Conservation (phyloP, 2,888 invertebrate species). For the Cataglyphis rosenhaueri region DNA sequence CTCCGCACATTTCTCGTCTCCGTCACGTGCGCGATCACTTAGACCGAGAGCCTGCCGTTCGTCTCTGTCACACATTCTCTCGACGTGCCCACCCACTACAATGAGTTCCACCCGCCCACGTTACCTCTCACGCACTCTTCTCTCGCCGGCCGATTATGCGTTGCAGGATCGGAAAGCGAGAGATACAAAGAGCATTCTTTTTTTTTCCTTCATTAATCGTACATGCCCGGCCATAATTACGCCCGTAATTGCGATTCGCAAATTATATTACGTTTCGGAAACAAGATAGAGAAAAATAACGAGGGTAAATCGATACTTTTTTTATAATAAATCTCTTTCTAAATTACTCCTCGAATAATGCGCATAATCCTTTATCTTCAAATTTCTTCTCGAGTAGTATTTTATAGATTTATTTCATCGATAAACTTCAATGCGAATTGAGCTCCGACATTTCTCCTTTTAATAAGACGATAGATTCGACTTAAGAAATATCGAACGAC, state of each 20-base stretch:
- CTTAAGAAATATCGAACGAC: neutral
- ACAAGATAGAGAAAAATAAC: neutral
- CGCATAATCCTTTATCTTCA: neutral
- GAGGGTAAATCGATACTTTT: neutral
- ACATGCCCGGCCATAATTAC: slow-evolving; percentile 8
- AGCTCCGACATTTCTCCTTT: neutral
- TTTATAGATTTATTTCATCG: neutral
- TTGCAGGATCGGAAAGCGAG: slow-evolving; percentile 78
- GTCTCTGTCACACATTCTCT: slow-evolving; percentile 65
- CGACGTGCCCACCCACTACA: slow-evolving; percentile 77
- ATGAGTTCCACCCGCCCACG: slow-evolving; percentile 81
- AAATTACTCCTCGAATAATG: neutral
- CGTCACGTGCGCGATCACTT: slow-evolving; percentile 15
- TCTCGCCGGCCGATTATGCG: slow-evolving; percentile 77
- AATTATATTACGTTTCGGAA: slow-evolving; percentile 8
- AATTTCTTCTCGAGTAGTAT: neutral
- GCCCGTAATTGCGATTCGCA: slow-evolving; percentile 1
- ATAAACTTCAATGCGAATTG: neutral
- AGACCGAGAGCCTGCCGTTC: slow-evolving; percentile 55
- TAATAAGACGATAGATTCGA: neutral
- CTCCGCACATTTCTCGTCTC: slow-evolving; percentile 22
- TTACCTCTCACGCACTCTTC: slow-evolving; percentile 75
- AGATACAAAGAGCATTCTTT: slow-evolving; percentile 22
- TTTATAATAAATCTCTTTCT: neutral
- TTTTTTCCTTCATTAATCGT: neutral